Evolutionary conservation across 2,888 invertebrate genomes (phyloP).

Genomic region (Iselma pallidipennis): DNA sequence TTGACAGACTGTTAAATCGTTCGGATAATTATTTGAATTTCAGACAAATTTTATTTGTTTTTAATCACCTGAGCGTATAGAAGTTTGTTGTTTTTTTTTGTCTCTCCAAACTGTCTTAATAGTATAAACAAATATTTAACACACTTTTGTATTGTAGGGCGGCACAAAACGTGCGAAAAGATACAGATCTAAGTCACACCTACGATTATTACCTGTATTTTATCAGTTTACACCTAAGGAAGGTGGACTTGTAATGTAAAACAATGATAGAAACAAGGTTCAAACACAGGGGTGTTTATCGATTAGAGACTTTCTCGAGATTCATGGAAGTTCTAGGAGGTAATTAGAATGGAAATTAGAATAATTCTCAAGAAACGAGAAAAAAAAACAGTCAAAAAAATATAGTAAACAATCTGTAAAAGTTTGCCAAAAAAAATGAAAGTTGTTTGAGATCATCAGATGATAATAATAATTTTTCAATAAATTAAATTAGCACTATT

Average conservation of each 20-base stretch:
- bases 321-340: no score
- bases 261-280: no score
- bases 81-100: background rate
- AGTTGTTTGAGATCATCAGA: constrained; percentile 22
- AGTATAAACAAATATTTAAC: background rate
- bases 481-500: constrained; percentile 19
- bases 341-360: no score
- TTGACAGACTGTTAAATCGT: constrained; percentile 18
- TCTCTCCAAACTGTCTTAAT: constrained; percentile 2
- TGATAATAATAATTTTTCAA: constrained; percentile 18
- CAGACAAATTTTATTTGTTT: constrained; percentile 19
- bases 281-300: no score
- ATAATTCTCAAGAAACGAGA: no score
- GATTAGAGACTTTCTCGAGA: no score
- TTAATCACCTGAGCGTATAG: constrained; percentile 14
- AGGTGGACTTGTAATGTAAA: no score
- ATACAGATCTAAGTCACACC: background rate
- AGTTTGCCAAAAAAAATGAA: constrained; percentile 20
- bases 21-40: constrained; percentile 17
- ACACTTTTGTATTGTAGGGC: constrained; percentile 2
- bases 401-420: constrained; percentile 5
- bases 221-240: no score
- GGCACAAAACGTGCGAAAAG: background rate
- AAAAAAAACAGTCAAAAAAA: no score
- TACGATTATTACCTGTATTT: background rate